Evolutionary conservation across 2,888 invertebrate species (phyloP).

Genomic region (Pollenia amentaria): DNA sequence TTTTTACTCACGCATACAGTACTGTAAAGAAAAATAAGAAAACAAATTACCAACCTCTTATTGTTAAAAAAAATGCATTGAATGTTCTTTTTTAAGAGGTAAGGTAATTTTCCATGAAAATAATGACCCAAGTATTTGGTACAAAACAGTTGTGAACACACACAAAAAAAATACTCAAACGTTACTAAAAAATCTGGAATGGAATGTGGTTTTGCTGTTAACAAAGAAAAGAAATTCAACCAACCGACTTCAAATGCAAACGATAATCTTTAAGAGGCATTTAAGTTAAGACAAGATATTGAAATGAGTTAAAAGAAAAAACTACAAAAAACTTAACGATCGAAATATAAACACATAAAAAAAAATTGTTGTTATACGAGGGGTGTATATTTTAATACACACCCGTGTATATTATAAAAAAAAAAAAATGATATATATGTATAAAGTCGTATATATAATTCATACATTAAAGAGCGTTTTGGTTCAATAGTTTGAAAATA

Average conservation of each 20-base stretch:
- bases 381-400: slow-evolving; percentile 16
- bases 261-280: slow-evolving; percentile 47
- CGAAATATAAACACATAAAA: neutral
- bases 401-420: slow-evolving; percentile 4
- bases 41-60: slow-evolving; percentile 37
- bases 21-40: neutral
- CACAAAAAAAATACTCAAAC: slow-evolving; percentile 24
- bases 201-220: slow-evolving; percentile 50
- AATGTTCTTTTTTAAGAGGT: slow-evolving; percentile 43
- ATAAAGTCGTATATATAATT: neutral
- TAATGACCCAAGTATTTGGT: slow-evolving; percentile 69
- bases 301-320: slow-evolving; percentile 13
- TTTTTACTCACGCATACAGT: slow-evolving; percentile 12
- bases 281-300: slow-evolving; percentile 54
- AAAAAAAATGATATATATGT: neutral
- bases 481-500: slow-evolving; percentile 59
- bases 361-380: neutral
- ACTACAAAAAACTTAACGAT: neutral
- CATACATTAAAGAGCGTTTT: slow-evolving; percentile 32
- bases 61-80: slow-evolving; percentile 38
- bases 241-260: slow-evolving; percentile 35
- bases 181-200: slow-evolving; percentile 24
- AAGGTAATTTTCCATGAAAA: slow-evolving; percentile 61
- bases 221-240: slow-evolving; percentile 23
- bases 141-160: slow-evolving; percentile 65